A percentile compares a stretch with the other conserved stretches of the same genome.
Conservation (phyloP, 53 echinoderm and acorn worm species). For the Stichopus horrens region DNA sequence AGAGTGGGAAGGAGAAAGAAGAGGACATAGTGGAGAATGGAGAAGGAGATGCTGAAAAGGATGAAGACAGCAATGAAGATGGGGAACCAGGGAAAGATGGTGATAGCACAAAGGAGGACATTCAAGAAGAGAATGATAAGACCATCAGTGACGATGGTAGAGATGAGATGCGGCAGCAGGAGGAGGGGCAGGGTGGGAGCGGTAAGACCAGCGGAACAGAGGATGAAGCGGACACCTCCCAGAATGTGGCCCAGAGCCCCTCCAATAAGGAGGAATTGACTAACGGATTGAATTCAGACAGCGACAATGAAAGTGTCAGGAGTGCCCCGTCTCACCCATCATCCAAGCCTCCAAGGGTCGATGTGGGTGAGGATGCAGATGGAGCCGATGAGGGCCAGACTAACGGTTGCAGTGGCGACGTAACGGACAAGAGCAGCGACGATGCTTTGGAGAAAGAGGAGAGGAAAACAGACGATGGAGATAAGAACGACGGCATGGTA, state of each 20-base stretch:
- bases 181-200: neutral
- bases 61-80: neutral
- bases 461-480: neutral
- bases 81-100: neutral
- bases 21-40: neutral
- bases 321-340: conserved; percentile 49
- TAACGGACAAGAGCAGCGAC: conserved; percentile 4
- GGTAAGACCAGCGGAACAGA: neutral
- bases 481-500: neutral
- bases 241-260: neutral
- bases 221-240: neutral
- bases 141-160: neutral
- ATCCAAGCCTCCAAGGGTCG: no score
- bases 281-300: conserved; percentile 10
- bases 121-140: neutral
- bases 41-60: conserved; percentile 13
- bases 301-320: conserved; percentile 74
- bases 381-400: neutral
- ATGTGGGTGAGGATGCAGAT: neutral
- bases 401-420: neutral
- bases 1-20: conserved; percentile 25
- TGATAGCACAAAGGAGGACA: neutral
- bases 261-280: neutral
- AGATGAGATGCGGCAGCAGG: neutral
- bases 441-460: neutral